A percentile compares a stretch with the other conserved stretches of the same genome.
Evolutionary conservation across 1,140 invertebrate genomes (phyloP).

Genomic region (Sipha flava): DNA sequence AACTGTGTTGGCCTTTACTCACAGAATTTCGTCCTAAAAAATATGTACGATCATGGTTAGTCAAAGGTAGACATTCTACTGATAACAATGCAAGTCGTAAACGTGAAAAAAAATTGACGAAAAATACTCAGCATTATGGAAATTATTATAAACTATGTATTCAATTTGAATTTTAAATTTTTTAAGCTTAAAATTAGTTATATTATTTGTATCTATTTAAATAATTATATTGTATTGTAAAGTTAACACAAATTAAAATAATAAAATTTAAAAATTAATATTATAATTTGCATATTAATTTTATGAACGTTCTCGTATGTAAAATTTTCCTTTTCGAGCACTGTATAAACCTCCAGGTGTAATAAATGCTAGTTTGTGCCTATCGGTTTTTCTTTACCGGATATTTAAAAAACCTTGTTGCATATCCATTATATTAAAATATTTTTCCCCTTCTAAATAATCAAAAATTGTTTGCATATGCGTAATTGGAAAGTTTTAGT

Average conservation of each 20-base stretch:
- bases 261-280: too few species aligned
- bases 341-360: not conserved
- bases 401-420: not conserved
- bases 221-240: not conserved
- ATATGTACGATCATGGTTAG: not conserved
- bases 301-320: not conserved
- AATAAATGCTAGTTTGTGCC: not conserved
- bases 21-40: too few species aligned
- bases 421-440: not conserved
- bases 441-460: not conserved
- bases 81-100: too few species aligned
- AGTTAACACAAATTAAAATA: not conserved
- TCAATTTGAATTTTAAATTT: too few species aligned
- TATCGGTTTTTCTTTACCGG: not conserved
- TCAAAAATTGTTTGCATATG: not conserved
- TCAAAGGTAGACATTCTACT: not conserved
- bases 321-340: not conserved
- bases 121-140: too few species aligned
- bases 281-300: too few species aligned
- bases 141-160: too few species aligned
- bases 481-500: not conserved
- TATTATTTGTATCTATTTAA: too few species aligned
- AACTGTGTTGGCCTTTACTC: too few species aligned
- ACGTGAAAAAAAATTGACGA: too few species aligned
- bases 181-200: too few species aligned